These are phyloP conservation scores for Corythoichthys intestinalis DNA, from an alignment of 2,113 vertebrate genomes.

Conservation along the genomic window DNA sequence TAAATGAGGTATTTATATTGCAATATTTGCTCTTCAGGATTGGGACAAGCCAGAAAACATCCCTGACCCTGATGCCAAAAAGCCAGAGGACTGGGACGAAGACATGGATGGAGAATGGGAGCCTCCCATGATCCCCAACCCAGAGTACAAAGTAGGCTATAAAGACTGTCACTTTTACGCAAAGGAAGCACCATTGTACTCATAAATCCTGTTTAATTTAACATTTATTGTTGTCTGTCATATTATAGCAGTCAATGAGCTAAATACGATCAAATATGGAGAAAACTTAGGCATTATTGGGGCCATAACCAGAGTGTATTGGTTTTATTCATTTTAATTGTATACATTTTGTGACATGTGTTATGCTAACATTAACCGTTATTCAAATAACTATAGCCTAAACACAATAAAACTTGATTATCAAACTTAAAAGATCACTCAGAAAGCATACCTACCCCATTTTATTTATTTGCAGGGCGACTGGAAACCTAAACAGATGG, in stretches of 20 bases:
- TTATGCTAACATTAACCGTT: too few species aligned
- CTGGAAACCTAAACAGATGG: slow-evolving; percentile 79
- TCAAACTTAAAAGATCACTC: too few species aligned
- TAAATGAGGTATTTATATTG: neutral
- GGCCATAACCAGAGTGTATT: too few species aligned
- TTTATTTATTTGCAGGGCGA: slow-evolving; percentile 66
- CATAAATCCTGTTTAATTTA: too few species aligned
- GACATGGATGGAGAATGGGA: slow-evolving; percentile 79
- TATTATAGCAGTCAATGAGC: too few species aligned
- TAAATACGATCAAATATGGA: too few species aligned
- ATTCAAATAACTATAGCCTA: neutral
- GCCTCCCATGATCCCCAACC: slow-evolving; percentile 78
- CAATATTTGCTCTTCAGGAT: slow-evolving; percentile 59
- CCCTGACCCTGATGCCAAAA: slow-evolving; percentile 77
- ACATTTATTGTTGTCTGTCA: too few species aligned
- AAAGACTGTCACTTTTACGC: neutral
- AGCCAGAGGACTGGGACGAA: slow-evolving; percentile 78
- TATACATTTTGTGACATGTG: too few species aligned
- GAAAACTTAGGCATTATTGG: too few species aligned
- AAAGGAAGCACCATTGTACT: neutral
- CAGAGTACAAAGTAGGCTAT: slow-evolving; percentile 74
- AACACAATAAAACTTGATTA: neutral
- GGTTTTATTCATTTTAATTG: too few species aligned
- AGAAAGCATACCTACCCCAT: neutral
- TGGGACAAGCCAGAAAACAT: slow-evolving; percentile 81